Base-by-base conservation (phyloP, 2,888 invertebrate species). In the Pteria penguin region DNA sequence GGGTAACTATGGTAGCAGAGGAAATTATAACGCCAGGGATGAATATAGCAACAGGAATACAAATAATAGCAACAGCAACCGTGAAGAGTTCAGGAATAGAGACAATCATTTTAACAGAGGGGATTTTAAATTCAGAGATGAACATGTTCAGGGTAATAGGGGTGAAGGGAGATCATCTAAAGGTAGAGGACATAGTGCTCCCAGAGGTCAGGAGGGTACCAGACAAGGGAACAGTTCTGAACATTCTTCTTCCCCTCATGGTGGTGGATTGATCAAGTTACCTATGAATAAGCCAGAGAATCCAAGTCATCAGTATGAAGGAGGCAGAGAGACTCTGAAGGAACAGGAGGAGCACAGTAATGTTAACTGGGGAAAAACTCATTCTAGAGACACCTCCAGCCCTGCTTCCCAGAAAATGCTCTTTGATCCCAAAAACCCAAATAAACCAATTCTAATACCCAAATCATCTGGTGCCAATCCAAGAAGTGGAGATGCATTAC, bases 361-460 rank as follows among this genome's bases (percentile, higher is more conserved):
- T 62, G 72, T 58, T 2, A 60, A 70, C 27, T 55, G 71, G 66
- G 71, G 45, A 27, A 70, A 67, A 27, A 52, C 62, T 45, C 54
- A 67, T 24, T 45, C 67, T 1, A 71, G 76, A 26, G 83, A 76
- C 4, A 55, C 80, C 52, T 80, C 81, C 52, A 68, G 76, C 24
- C 77, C 81, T 26, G 82, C 81, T 26, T 65, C 52, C 18, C 87
- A 87, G 71, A 86, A 86, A 52, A 85, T 81, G 5, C 80, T 90
- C 26, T 90, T 87, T 83, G 90, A 90, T 76, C 90, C 90, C 14
- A 89, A 88, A 58, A 89, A 90, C 78, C 90, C 90, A 22, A 85
- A 84, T 67, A 89, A 87, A 68, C 87, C 88, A 8, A 88, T 88
- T 61, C 75, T 87, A 24, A 85, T 89, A 4, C 76, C 69, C 14